Evolutionary conservation across 1,140 invertebrate species (phyloP), one percentile per base, ranked within the genome.

Genomic region (Ceratoteleas bidentatus): DNA sequence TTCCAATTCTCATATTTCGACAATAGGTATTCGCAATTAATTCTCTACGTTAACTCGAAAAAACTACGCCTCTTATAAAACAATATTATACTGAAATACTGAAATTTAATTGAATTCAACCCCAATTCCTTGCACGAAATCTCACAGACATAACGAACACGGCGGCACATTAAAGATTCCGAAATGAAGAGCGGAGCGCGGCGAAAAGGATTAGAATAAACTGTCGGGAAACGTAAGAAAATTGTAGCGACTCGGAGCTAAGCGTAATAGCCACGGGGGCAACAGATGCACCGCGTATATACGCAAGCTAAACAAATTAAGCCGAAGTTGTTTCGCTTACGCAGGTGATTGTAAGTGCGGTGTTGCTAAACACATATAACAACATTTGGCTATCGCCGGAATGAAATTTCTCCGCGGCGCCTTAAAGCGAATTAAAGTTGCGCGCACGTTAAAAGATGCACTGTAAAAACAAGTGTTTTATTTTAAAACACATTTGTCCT

Each of bases 301-400:
- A 62, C 49, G 57, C 16, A 68, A 76, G 64, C 64, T 76, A 76
- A 76, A 76, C 57, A 76, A 62, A 76, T 76, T 76, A 76, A 76
- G 47, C 72, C 43, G 15, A 61, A 75, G 73, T 76, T 69, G 58
- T 77, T 77, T 77, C 65, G 74, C 74, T 77, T 69, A 77, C 65
- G 58, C 65, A 77, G 65, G 58, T 64, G 64, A 77, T 64, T 77
- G 65, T 64, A 77, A 77, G 65, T 64, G 65, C 34, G 65, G 65
- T 69, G 64, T 57, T 50, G 74, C 65, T 68, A 77, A 77, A 69
- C 52, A 58, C 74, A 58, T 77, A 62, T 69, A 77, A 77, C 65
- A 77, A 53, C 62, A 43, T 77, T 77, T 57, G 74, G 65, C 57
- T 77, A 66, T 69, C 65, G 34, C 40, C 32, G 14, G 33, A 64